Conservation (phyloP, 2,113 vertebrate genomes). For the Tangachromis dhanisi region DNA sequence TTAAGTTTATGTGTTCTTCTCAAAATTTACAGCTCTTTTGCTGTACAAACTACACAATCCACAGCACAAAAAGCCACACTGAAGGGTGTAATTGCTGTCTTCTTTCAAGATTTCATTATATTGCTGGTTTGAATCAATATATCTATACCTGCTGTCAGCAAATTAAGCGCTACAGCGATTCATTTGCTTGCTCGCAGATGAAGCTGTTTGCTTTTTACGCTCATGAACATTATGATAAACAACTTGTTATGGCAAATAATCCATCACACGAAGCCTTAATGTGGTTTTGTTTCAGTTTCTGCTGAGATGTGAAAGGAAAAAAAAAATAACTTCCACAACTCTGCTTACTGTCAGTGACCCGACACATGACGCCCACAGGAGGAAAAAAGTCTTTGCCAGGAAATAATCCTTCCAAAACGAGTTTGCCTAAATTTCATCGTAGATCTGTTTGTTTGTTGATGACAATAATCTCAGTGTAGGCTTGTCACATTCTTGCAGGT, state of each 20-base stretch:
- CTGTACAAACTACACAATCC: not conserved
- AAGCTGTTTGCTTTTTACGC: not conserved
- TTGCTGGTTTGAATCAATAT: not conserved
- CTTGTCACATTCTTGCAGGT: not conserved
- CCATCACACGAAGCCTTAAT: not conserved
- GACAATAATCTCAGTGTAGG: not conserved
- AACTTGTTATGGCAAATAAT: not conserved
- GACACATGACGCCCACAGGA: not conserved
- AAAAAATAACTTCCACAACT: not conserved
- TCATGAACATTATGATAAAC: not conserved
- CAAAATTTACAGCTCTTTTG: not conserved
- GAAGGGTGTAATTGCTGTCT: not conserved
- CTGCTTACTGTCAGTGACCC: slow-evolving; percentile 21
- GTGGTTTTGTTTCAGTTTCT: slow-evolving; percentile 12
- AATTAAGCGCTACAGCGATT: not conserved
- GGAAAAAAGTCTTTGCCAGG: not conserved
- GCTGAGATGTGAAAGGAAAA: not conserved
- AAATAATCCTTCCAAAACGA: not conserved
- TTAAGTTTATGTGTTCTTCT: not conserved
- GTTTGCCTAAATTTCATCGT: not conserved
- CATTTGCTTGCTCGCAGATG: not conserved
- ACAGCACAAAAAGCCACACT: not conserved
- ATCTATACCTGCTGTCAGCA: not conserved
- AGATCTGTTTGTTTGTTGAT: not conserved
- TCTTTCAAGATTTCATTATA: not conserved